A percentile compares a stretch with the other conserved stretches of the same genome.
Conservation (phyloP, 2,113 vertebrate species). For the Oryctolagus cuniculus region mOryCun1.1 NC_091435.1:128698501-128699000, state of each 20-base stretch:
- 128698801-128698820: too few species aligned
- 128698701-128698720: neutral
- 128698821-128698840: neutral
- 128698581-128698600: rapidly evolving
- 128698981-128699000: conserved; percentile 17
- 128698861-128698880: neutral
- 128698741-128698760: neutral
- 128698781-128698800: neutral
- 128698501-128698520: neutral
- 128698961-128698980: neutral
- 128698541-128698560: neutral
- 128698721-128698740: neutral
- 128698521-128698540: neutral
- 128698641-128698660: neutral
- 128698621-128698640: too few species aligned
- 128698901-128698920: neutral
- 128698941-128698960: neutral
- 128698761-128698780: neutral
- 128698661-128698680: too few species aligned
- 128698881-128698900: neutral
- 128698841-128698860: neutral
- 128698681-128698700: rapidly evolving
- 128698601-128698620: neutral
- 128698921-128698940: neutral
- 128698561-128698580: neutral